These are phyloP conservation scores for Catharus fuscescens DNA, from an alignment of 2,113 vertebrate species.

Conservation along the genomic window DNA sequence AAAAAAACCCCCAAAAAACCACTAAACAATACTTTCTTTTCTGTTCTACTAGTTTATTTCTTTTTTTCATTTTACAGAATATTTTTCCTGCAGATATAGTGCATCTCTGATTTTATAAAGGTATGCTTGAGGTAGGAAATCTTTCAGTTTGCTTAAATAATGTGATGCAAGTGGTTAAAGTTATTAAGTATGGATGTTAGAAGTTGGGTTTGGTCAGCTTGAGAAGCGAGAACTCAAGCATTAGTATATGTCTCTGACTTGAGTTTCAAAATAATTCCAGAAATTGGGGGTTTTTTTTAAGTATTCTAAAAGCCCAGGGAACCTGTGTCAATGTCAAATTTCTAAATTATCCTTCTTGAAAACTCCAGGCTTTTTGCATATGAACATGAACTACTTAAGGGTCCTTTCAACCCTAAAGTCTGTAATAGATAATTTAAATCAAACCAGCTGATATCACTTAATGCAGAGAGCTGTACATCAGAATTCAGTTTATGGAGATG, in stretches of 20 bases:
- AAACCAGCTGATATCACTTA: not conserved
- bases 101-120: not conserved
- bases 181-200: not conserved
- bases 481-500: not conserved
- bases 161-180: not conserved
- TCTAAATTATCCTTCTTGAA: not conserved
- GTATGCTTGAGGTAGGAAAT: not conserved
- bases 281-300: not conserved
- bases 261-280: not conserved
- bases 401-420: not conserved
- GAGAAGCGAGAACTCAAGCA: not conserved
- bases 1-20: fast-evolving
- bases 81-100: not conserved
- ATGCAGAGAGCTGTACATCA: not conserved
- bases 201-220: not conserved
- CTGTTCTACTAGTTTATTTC: not conserved
- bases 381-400: not conserved
- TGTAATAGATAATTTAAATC: not conserved
- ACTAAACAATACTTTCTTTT: not conserved
- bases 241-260: not conserved
- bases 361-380: not conserved
- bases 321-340: not conserved
- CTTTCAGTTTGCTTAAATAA: not conserved
- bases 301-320: not conserved
- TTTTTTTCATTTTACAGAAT: not conserved